phyloP scores from a whole-genome alignment of 2,888 invertebrate species.

The Shargacucullia verbasci region DNA sequence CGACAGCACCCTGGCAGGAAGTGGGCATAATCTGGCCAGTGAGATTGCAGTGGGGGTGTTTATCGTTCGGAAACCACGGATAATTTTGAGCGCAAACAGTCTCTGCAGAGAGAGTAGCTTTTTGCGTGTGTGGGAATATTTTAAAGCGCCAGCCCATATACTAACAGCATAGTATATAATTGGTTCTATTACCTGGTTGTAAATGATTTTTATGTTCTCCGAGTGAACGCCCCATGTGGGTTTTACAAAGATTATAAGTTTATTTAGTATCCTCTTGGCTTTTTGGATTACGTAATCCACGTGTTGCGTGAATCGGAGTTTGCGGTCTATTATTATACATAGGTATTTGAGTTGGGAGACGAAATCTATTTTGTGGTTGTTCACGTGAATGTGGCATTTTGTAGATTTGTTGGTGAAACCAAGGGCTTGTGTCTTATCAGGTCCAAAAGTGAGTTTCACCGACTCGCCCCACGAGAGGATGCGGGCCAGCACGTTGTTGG shows the following conservation, averaged over 20 bases:
- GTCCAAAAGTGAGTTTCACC: constrained; percentile 3
- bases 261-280: constrained; percentile 1
- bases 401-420: neutral
- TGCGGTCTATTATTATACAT: neutral
- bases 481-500: neutral
- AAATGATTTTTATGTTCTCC: no score
- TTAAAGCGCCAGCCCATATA: constrained; percentile 1
- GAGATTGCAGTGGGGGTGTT: constrained; percentile 7
- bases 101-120: neutral
- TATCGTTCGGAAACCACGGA: constrained; percentile 5
- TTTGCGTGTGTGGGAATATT: neutral
- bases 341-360: neutral
- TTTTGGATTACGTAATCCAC: neutral
- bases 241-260: constrained; percentile 4
- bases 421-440: neutral
- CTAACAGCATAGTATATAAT: constrained; percentile 1
- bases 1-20: neutral
- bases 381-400: neutral
- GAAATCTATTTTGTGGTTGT: neutral
- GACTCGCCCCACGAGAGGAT: neutral
- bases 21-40: constrained; percentile 2
- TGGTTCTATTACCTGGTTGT: constrained; percentile 3
- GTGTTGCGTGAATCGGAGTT: neutral
- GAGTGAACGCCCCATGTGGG: constrained; percentile 16
- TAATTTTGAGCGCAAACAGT: constrained; percentile 9